Evolutionary conservation across 1,140 invertebrate genomes (phyloP).

Genomic region (Portunus trituberculatus): DNA sequence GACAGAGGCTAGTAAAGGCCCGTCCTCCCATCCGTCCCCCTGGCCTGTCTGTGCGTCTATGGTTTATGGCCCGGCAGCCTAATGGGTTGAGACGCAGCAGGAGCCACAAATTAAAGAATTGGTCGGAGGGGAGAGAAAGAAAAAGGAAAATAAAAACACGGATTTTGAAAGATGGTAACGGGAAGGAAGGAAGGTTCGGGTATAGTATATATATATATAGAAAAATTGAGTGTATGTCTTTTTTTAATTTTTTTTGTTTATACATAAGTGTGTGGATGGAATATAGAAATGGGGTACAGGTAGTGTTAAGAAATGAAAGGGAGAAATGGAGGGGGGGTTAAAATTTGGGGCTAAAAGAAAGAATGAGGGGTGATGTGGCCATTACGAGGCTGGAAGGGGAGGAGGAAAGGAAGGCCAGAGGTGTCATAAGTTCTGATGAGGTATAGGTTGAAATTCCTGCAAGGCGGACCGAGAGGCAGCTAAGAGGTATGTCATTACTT

Average conservation of each 20-base stretch:
- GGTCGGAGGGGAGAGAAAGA: not conserved
- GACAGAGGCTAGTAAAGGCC: not conserved
- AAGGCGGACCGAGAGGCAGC: no score
- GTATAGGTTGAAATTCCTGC: not conserved
- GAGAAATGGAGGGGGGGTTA: no score
- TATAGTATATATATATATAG: no score
- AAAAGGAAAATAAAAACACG: not conserved
- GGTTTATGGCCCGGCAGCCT: slow-evolving; percentile 47
- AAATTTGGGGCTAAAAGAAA: no score
- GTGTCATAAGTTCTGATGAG: not conserved
- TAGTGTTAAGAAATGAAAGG: no score
- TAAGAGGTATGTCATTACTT: no score
- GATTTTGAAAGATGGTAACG: not conserved
- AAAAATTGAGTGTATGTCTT: no score
- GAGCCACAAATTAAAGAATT: slow-evolving; percentile 62
- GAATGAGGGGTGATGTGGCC: not conserved
- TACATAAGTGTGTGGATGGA: no score
- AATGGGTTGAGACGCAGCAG: slow-evolving; percentile 58
- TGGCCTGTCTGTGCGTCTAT: not conserved
- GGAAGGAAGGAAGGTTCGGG: not conserved
- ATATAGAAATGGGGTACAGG: no score
- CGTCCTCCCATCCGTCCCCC: no score
- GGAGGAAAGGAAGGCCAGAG: not conserved
- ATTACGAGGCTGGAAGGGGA: not conserved
- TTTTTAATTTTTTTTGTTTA: no score